phyloP scores from a whole-genome alignment of 2,113 vertebrate species.

The Stictonetta naevosa region DNA sequence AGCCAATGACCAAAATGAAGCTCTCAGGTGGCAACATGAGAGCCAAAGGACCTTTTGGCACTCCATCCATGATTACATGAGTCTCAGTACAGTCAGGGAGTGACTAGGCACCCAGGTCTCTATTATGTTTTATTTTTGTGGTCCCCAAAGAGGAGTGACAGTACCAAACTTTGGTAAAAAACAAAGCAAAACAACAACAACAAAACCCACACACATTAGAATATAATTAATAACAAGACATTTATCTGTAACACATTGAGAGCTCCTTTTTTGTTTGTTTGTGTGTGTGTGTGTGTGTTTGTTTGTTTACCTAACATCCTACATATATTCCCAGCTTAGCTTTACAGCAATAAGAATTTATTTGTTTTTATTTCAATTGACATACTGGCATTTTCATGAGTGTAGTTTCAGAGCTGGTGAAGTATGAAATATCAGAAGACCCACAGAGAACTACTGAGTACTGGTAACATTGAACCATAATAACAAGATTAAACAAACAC shows the following conservation, averaged over 20 bases:
- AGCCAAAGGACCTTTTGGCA: neutral
- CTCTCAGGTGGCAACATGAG: neutral
- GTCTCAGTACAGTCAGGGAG: neutral
- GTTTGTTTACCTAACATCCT: neutral
- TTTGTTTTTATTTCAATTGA: neutral
- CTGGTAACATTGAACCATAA: neutral
- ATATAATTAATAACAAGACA: neutral
- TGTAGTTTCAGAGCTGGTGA: neutral
- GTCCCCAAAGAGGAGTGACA: neutral
- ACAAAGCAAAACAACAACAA: too few relatives aligned
- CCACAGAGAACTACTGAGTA: neutral
- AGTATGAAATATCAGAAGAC: neutral
- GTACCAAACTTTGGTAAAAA: neutral
- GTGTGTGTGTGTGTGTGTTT: too few relatives aligned
- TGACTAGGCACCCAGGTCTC: accelerated
- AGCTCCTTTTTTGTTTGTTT: neutral
- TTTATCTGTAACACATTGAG: neutral
- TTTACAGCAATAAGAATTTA: neutral
- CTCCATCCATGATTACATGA: accelerated
- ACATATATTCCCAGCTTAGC: neutral
- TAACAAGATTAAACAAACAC: neutral
- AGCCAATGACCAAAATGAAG: neutral
- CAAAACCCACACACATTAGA: neutral
- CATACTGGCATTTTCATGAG: neutral
- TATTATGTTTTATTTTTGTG: neutral